Percentiles rank a stretch among this genome's conserved stretches.
phyloP scores from a whole-genome alignment of 2,113 vertebrate genomes.

The Centropus unirufus region DNA sequence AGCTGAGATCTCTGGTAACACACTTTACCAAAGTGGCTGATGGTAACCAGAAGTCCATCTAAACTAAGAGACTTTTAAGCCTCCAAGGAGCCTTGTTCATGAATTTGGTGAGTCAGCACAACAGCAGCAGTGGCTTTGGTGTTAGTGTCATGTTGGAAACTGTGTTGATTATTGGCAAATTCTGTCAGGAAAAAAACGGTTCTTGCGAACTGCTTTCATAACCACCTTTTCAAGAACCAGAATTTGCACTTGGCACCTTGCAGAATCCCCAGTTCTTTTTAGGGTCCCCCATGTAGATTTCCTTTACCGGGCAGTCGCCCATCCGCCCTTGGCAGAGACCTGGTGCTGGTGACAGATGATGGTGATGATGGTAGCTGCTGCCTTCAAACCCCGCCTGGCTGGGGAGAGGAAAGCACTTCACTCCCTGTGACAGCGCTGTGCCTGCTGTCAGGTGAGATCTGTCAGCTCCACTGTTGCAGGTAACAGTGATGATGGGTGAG shows the following conservation, averaged over 20 bases:
- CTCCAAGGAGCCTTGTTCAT: neutral
- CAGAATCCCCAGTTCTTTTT: neutral
- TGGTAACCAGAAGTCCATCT: neutral
- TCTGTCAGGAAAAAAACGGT: neutral
- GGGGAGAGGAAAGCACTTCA: neutral
- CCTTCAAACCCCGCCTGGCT: neutral
- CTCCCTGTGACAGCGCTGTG: rapidly evolving
- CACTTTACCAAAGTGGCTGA: neutral
- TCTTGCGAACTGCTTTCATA: rapidly evolving
- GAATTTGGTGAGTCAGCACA: neutral
- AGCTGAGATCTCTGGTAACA: neutral
- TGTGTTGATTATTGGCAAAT: neutral
- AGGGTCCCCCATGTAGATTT: neutral
- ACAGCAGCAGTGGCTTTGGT: rapidly evolving
- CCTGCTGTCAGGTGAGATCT: neutral
- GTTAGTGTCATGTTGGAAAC: neutral
- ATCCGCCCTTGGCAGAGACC: neutral
- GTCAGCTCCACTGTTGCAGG: neutral
- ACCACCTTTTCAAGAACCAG: neutral
- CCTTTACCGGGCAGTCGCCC: neutral
- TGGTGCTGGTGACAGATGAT: too few species aligned
- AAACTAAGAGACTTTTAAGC: neutral
- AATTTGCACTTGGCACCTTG: neutral
- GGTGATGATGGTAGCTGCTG: neutral
- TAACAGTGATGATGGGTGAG: rapidly evolving